Evolutionary conservation across 1,140 invertebrate species (phyloP).

Genomic region (Lanistes nyassanus): DNA sequence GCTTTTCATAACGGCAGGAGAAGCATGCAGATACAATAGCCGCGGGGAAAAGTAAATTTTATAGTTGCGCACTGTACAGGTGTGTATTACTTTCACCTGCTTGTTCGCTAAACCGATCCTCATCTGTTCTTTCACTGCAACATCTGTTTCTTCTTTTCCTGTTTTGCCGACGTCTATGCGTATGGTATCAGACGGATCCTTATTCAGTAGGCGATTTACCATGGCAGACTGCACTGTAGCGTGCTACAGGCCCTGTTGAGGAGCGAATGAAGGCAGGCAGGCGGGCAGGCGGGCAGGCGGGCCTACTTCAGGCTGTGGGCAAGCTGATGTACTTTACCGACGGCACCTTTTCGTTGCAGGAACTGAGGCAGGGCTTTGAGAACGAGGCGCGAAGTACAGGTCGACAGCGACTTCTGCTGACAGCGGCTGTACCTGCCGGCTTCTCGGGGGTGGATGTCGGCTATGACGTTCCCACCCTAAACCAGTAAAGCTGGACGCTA

Average conservation of each 20-base stretch:
- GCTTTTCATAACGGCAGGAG: no score
- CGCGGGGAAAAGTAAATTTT: no score
- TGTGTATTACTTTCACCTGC: not conserved
- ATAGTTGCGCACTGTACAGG: no score
- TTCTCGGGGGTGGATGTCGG: not conserved
- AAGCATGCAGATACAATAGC: no score
- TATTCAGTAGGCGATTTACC: no score
- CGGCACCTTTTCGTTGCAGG: conserved; percentile 76
- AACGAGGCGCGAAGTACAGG: conserved; percentile 84
- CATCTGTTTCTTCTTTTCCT: no score
- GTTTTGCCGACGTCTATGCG: no score
- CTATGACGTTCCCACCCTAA: conserved; percentile 1
- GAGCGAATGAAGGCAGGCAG: no score
- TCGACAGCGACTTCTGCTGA: conserved; percentile 81
- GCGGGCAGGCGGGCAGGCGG: no score
- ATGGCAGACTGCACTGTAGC: not conserved
- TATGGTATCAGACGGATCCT: no score
- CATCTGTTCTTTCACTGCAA: not conserved
- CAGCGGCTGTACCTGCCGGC: conserved; percentile 95
- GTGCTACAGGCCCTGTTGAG: not conserved
- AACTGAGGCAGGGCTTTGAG: conserved; percentile 89
- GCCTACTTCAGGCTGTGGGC: not conserved
- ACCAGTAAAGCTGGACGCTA: not conserved
- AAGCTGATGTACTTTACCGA: not conserved
- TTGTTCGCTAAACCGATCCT: not conserved